A percentile compares a stretch with the other conserved stretches of the same genome.
Conservation (phyloP, 35 echinoderm and acorn worm species). For the Strongylocentrotus purpuratus region DNA sequence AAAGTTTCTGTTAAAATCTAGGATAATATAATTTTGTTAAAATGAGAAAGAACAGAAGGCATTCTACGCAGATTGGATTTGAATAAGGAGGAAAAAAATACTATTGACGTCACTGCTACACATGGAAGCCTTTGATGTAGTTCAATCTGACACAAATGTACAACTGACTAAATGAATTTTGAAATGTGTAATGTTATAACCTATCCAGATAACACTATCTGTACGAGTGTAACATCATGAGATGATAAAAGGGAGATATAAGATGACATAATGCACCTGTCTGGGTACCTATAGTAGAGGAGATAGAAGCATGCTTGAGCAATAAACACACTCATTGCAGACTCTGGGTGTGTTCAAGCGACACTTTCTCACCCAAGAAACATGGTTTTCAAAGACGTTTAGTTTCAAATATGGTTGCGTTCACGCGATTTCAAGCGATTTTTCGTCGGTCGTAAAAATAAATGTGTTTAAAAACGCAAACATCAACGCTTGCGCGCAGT, state of each 20-base stretch:
- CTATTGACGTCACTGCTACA: background rate
- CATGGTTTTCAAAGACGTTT: too few species aligned
- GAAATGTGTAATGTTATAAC: background rate
- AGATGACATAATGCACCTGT: background rate
- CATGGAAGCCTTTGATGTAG: background rate
- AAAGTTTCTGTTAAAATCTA: too few species aligned
- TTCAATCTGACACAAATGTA: background rate
- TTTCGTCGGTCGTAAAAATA: too few species aligned
- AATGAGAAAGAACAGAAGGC: background rate
- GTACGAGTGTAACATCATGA: background rate
- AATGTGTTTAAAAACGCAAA: too few species aligned
- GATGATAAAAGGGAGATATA: background rate
- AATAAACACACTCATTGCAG: background rate
- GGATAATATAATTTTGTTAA: background rate
- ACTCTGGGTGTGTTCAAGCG: too few species aligned
- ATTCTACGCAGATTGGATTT: background rate
- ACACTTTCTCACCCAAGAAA: too few species aligned
- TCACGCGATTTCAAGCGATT: too few species aligned
- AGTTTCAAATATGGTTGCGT: too few species aligned
- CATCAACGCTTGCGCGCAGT: too few species aligned
- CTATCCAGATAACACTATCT: background rate
- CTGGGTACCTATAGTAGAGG: background rate
- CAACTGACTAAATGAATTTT: background rate
- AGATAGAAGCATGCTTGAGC: background rate
- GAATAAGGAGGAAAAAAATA: background rate